These are phyloP conservation scores for Albula goreensis DNA, from an alignment of 2,113 vertebrate species.

Conservation along the genomic window DNA sequence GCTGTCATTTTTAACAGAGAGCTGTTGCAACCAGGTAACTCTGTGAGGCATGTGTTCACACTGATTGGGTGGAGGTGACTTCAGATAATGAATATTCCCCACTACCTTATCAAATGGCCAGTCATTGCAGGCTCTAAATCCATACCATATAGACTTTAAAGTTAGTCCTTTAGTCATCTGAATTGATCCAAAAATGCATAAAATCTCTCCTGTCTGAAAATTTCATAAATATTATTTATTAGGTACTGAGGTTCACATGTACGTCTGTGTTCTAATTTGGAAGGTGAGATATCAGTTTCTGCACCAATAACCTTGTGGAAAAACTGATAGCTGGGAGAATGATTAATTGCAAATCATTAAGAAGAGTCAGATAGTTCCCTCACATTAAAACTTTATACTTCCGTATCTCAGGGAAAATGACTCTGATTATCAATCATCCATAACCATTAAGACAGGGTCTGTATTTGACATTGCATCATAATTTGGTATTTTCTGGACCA, in stretches of 20 bases:
- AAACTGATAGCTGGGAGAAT: conserved; percentile 18
- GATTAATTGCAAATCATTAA: conserved; percentile 18
- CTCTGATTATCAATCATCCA: conserved; percentile 1
- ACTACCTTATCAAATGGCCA: background rate
- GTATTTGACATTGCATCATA: background rate
- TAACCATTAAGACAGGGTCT: background rate
- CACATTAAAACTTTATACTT: conserved; percentile 12
- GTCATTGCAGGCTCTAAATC: background rate
- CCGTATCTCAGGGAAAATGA: background rate
- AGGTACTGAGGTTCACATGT: conserved; percentile 7
- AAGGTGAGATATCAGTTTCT: background rate
- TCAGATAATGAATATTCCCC: background rate
- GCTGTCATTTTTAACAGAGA: background rate
- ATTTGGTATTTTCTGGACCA: background rate
- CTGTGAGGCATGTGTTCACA: background rate
- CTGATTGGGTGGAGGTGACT: background rate
- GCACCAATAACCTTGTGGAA: conserved; percentile 23
- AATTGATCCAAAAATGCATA: background rate
- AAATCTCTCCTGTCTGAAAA: background rate
- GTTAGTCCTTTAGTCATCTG: background rate
- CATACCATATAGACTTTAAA: background rate
- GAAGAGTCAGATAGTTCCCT: conserved; percentile 1
- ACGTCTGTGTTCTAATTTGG: background rate
- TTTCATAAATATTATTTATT: background rate
- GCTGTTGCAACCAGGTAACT: background rate